Evolutionary conservation across 2,113 vertebrate species (phyloP).

Genomic region (Mus musculus): DNA sequence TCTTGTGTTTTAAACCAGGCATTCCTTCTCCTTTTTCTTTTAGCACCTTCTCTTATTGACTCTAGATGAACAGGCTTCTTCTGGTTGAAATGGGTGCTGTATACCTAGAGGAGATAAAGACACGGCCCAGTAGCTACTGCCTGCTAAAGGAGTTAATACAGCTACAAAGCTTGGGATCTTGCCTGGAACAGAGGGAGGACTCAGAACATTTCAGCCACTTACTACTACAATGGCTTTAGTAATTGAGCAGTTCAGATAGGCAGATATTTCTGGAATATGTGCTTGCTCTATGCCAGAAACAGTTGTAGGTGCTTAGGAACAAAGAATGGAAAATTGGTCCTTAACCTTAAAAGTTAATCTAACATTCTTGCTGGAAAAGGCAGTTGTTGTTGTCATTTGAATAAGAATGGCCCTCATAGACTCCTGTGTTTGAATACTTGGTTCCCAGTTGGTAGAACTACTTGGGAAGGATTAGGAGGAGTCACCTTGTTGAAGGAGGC

Average conservation of each 20-base stretch:
- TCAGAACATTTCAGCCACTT: not conserved
- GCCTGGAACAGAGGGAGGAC: not conserved
- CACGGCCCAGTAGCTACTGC: not conserved
- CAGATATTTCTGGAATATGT: not conserved
- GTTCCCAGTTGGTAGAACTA: not conserved
- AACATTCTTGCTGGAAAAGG: not conserved
- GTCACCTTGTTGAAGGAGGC: not conserved
- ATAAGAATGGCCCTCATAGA: not conserved
- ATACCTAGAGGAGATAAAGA: not conserved
- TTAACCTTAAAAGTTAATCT: not conserved
- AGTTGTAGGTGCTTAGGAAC: not conserved
- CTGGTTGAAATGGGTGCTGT: not conserved
- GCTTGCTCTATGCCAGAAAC: not conserved
- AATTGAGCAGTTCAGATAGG: not conserved
- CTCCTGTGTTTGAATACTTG: not conserved
- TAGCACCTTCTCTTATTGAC: not conserved
- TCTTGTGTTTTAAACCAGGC: not conserved
- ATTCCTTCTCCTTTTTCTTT: not conserved
- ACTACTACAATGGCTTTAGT: not conserved
- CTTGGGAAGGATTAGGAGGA: not conserved
- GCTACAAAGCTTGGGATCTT: not conserved
- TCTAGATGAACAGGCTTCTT: not conserved
- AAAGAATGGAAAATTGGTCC: not conserved
- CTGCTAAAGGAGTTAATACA: not conserved
- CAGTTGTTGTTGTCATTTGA: not conserved